A percentile compares a stretch with the other conserved stretches of the same genome.
phyloP scores from a whole-genome alignment of 2,888 invertebrate genomes.

The Cephus rjabovi region DNA sequence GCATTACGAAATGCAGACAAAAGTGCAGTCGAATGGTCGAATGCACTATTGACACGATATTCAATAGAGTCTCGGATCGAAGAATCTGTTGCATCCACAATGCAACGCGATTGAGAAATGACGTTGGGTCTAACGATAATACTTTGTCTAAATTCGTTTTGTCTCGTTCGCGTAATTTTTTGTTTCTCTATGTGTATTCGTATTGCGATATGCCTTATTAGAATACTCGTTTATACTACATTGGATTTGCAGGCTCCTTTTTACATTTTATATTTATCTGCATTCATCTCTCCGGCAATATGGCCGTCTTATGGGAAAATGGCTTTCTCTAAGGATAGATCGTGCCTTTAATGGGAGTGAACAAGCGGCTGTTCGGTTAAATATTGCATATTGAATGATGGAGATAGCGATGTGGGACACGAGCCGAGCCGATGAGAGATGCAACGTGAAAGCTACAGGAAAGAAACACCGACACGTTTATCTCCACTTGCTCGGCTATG shows the following conservation, averaged over 20 bases:
- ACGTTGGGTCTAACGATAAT: background rate
- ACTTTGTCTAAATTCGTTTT: background rate
- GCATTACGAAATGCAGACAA: background rate
- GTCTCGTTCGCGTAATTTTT: no score
- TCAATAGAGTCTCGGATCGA: background rate
- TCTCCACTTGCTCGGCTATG: background rate
- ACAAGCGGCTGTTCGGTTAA: constrained; percentile 24
- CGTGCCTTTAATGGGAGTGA: constrained; percentile 8
- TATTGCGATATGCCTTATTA: background rate
- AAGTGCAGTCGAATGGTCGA: background rate
- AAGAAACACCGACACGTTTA: constrained; percentile 1
- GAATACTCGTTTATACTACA: background rate
- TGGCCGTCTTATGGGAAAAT: background rate
- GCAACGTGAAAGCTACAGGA: constrained; percentile 12
- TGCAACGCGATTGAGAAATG: background rate
- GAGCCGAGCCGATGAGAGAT: constrained; percentile 19
- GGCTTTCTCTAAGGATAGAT: background rate
- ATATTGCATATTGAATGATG: constrained; percentile 24
- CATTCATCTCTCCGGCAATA: background rate
- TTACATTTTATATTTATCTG: background rate
- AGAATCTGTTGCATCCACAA: background rate
- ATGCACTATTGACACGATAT: background rate
- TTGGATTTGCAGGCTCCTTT: background rate
- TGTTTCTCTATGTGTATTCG: background rate
- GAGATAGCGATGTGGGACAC: constrained; percentile 29